Base-by-base conservation (phyloP, 2,888 invertebrate genomes). In the Agonopterix subpropinquella region DNA sequence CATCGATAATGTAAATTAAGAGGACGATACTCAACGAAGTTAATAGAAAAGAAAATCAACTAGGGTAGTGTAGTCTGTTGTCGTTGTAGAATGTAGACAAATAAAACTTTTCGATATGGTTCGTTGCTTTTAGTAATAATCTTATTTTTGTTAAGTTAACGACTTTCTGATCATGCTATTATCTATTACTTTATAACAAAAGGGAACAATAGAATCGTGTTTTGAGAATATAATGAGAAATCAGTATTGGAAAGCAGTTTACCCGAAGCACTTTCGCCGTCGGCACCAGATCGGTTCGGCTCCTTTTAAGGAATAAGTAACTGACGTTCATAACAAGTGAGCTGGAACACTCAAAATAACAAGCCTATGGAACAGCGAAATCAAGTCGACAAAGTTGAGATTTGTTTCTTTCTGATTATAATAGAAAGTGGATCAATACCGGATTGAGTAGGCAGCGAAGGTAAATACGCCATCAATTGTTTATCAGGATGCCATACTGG, bases 271-370 rank as follows among this genome's bases (percentile, higher is more conserved):
- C 55, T 59, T 64, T 57, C 61, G 58, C 59, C 53, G 52, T 54
- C 54, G 56, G 55, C 57, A 53, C 59, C 55, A 49, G 51, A 56
- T 43, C 47, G 57, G 56, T 53, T 54, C 44, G 50, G 47, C 44
- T 53, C 64, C 68, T 56, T 65, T 53, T 65, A 61, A 49, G 62
- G 66, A 51, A 47, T 49, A 57, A 52, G 53, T 44, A 53, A 55
- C 53, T 54, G 48, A 43, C 52, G 55, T 28, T 28, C 28, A 28
- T 28, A 28, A 28, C 28, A 28, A 28, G 28, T 28, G 28, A 28
- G 10, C 7, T 39, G 11, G 41, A 46, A 37, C 28, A 9, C 35
- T 41, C 41, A 11, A 35, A 28, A 41, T 41, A 41, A 46, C 28
- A 35, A 41, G 11, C 5, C 9, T n/a, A 46, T 35, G 46, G 41